A percentile compares a stretch with the other conserved stretches of the same genome.
phyloP scores from a whole-genome alignment of 2,888 invertebrate genomes.

The Agrilus cyanescens region DNA sequence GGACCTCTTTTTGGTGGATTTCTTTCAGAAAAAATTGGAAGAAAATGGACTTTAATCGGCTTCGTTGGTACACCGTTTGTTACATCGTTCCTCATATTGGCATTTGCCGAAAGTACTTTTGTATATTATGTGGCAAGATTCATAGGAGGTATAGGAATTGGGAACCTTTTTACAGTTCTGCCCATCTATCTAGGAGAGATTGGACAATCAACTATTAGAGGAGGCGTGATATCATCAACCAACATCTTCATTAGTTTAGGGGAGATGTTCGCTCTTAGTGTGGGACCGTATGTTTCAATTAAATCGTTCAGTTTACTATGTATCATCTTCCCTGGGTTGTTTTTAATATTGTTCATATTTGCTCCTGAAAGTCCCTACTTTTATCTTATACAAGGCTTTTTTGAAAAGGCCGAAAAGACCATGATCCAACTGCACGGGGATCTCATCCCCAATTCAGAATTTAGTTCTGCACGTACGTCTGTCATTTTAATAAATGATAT shows the following conservation, averaged over 20 bases:
- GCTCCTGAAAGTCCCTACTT: slow-evolving; percentile 77
- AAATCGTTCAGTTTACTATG: slow-evolving; percentile 17
- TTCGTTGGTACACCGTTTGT: slow-evolving; percentile 52
- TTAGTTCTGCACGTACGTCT: too few species aligned
- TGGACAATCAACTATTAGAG: slow-evolving; percentile 61
- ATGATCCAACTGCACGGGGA: slow-evolving; percentile 52
- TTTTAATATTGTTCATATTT: slow-evolving; percentile 47
- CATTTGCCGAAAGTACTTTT: slow-evolving; percentile 7
- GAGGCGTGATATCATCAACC: slow-evolving; percentile 65
- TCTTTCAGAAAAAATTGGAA: slow-evolving; percentile 49
- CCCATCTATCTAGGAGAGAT: slow-evolving; percentile 79
- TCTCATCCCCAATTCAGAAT: too few species aligned
- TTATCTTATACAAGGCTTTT: slow-evolving; percentile 45
- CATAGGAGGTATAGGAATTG: slow-evolving; percentile 49
- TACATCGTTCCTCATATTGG: slow-evolving; percentile 45
- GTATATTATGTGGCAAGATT: slow-evolving; percentile 36
- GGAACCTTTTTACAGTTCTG: slow-evolving; percentile 54
- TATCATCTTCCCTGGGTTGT: slow-evolving; percentile 20
- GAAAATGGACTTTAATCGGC: slow-evolving; percentile 50
- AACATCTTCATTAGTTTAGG: slow-evolving; percentile 59
- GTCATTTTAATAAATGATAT: slow-evolving; percentile 9
- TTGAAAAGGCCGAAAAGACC: slow-evolving; percentile 49
- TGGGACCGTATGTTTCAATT: slow-evolving; percentile 20
- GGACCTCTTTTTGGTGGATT: slow-evolving; percentile 60
- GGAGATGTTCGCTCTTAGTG: slow-evolving; percentile 39